These are phyloP conservation scores for Pseudomugil gertrudae DNA, from an alignment of 2,797 vertebrate species.

Conservation along the genomic window DNA sequence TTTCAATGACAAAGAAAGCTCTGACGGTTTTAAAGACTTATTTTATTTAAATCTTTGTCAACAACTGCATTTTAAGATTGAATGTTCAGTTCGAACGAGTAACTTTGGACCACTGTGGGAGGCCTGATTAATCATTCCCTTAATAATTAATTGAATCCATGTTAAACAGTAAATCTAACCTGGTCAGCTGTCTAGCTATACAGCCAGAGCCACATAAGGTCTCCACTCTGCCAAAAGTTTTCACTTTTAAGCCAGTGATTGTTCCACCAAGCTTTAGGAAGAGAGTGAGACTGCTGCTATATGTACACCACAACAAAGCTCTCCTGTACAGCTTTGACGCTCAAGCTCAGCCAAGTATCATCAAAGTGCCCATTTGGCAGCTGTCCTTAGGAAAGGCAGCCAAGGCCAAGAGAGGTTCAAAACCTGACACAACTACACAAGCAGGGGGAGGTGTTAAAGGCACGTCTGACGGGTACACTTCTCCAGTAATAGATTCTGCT, in stretches of 20 bases:
- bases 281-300: conserved; percentile 35
- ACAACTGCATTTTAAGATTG: conserved; percentile 47
- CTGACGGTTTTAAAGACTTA: background rate
- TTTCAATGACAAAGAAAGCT: background rate
- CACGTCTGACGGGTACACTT: conserved; percentile 21
- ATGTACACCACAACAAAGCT: conserved; percentile 64
- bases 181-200: conserved; percentile 42
- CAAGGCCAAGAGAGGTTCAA: conserved; percentile 59
- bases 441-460: conserved; percentile 52
- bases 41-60: conserved; percentile 26
- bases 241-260: conserved; percentile 51
- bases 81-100: conserved; percentile 38
- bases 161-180: conserved; percentile 59
- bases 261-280: conserved; percentile 41
- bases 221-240: conserved; percentile 51
- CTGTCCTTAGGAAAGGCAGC: conserved; percentile 47
- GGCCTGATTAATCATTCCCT: conserved; percentile 58
- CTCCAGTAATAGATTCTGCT: background rate
- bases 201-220: conserved; percentile 44
- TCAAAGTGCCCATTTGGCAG: conserved; percentile 73
- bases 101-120: conserved; percentile 42
- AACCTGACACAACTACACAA: conserved; percentile 64
- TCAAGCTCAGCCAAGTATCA: conserved; percentile 57
- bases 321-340: conserved; percentile 45
- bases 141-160: conserved; percentile 67